Evolutionary conservation across 2,888 invertebrate genomes (phyloP).

Genomic region (Pollenia angustigena): DNA sequence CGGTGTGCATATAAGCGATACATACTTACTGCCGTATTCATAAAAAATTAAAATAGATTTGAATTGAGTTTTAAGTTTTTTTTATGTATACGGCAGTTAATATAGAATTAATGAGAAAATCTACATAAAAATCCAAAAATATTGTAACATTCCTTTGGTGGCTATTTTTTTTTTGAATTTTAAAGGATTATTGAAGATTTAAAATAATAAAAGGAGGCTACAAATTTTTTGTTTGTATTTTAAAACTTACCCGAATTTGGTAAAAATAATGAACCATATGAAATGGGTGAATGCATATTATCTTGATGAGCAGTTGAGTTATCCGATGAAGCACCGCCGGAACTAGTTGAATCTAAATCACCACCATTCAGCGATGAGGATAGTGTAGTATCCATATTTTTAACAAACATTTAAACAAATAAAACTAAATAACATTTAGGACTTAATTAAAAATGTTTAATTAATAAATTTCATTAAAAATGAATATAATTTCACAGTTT

Average conservation of each 20-base stretch:
- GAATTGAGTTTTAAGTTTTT: too few relatives aligned
- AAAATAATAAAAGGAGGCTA: not conserved
- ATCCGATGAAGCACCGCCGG: conserved; percentile 83
- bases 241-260: conserved; percentile 80
- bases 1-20: too few relatives aligned
- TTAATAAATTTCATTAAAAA: conserved; percentile 6
- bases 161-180: too few relatives aligned
- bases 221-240: not conserved
- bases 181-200: too few relatives aligned
- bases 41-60: too few relatives aligned
- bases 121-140: too few relatives aligned
- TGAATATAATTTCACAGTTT: conserved; percentile 4
- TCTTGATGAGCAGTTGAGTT: conserved; percentile 82
- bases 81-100: too few relatives aligned
- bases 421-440: conserved; percentile 19
- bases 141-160: too few relatives aligned
- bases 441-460: conserved; percentile 1
- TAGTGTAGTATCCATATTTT: conserved; percentile 82
- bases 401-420: conserved; percentile 80
- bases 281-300: conserved; percentile 82
- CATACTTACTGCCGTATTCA: too few relatives aligned
- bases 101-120: too few relatives aligned
- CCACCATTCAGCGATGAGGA: conserved; percentile 82
- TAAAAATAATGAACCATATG: conserved; percentile 82
- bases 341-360: conserved; percentile 84